A percentile compares a stretch with the other conserved stretches of the same genome.
Conservation (phyloP, 2,888 invertebrate genomes). For the Cryptus viduatorius region DNA sequence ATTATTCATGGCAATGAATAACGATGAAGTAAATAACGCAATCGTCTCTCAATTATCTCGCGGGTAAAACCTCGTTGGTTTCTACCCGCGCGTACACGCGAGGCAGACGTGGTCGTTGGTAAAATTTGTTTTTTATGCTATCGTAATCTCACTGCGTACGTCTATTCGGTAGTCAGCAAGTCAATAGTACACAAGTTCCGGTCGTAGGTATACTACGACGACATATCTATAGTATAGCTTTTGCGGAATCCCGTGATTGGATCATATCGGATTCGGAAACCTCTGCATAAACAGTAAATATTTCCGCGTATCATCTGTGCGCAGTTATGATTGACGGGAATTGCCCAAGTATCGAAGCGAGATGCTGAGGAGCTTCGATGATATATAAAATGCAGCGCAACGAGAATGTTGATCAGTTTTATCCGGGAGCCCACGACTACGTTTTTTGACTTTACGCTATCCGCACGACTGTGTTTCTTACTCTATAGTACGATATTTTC, state of each 20-base stretch:
- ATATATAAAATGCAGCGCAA: slow-evolving; percentile 66
- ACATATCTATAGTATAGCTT: background rate
- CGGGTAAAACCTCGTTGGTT: background rate
- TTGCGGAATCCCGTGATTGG: slow-evolving; percentile 8
- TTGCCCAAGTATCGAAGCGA: background rate
- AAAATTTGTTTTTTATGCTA: too few species aligned
- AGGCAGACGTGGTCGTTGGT: too few species aligned
- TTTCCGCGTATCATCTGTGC: slow-evolving; percentile 68
- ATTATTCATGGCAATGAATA: background rate
- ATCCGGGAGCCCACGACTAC: slow-evolving; percentile 21
- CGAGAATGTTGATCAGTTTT: slow-evolving; percentile 62
- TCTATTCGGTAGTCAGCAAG: background rate
- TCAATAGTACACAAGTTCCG: background rate
- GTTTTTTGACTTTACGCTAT: background rate
- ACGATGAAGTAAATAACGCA: background rate
- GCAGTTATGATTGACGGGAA: slow-evolving; percentile 34
- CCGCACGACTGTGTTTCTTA: background rate
- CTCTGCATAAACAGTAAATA: slow-evolving; percentile 65
- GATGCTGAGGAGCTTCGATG: background rate
- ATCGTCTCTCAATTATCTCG: background rate
- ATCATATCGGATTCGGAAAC: background rate
- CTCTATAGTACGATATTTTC: background rate
- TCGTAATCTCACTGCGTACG: background rate
- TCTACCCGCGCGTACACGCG: too few species aligned
- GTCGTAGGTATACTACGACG: background rate